Evolutionary conservation across 2,888 invertebrate species (phyloP).

Genomic region (Charanyca ferruginea): DNA sequence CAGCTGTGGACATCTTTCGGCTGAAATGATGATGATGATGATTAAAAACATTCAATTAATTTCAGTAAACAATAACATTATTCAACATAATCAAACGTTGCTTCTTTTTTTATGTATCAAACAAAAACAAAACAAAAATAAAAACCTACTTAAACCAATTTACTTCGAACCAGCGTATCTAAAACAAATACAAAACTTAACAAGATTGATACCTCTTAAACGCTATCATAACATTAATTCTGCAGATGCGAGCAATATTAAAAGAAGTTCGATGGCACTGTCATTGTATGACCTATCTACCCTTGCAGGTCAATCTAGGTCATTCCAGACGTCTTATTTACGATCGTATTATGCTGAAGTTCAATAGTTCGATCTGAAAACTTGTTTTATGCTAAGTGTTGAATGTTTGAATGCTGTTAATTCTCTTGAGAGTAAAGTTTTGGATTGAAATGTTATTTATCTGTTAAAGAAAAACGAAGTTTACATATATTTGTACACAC

Average conservation of each 20-base stretch:
- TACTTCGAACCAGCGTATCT: too few species aligned
- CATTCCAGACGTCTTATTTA: constrained; percentile 38
- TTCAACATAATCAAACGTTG: background rate
- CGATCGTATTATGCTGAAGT: constrained; percentile 20
- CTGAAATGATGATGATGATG: too few species aligned
- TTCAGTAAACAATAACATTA: too few species aligned
- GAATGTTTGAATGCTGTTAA: constrained; percentile 17
- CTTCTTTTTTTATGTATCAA: background rate
- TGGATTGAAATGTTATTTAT: background rate
- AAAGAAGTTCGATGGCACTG: constrained; percentile 39
- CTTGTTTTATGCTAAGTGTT: constrained; percentile 17
- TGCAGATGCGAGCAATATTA: constrained; percentile 29
- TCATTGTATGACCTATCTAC: constrained; percentile 41
- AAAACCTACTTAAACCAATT: too few species aligned
- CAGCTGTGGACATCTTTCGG: too few species aligned
- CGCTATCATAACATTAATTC: constrained; percentile 34
- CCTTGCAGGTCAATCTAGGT: constrained; percentile 38
- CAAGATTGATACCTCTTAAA: background rate
- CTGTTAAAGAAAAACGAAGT: too few species aligned
- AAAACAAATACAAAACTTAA: constrained; percentile 16
- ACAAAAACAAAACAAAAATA: background rate
- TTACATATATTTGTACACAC: too few species aligned
- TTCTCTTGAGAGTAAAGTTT: constrained; percentile 3
- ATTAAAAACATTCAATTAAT: too few species aligned
- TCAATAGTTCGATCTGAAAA: constrained; percentile 30